Base-by-base conservation (phyloP, 1,140 invertebrate genomes). In the Lepidurus packardi region DNA sequence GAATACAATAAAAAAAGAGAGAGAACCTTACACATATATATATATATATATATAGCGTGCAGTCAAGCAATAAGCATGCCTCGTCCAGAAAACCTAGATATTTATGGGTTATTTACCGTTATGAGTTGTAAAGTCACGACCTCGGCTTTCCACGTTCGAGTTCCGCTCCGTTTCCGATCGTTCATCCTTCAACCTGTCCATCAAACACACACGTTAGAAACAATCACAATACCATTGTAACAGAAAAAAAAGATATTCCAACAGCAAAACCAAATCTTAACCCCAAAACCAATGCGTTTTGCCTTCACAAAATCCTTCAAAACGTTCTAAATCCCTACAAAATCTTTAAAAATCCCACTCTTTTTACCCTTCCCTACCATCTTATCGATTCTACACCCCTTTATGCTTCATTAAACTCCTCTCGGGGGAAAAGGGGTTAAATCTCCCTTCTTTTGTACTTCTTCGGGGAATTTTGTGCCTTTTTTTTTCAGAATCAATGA, bases 91-190 rank as follows among this genome's bases (percentile, higher is more conserved):
- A n/a, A 75, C n/a, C 41, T n/a, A 75, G 74, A 75, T 75, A 44
- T 75, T 75, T 44, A 73, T 25, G 53, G 53, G 53, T 65, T 65
- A 16, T 65, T 78, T 78, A 78, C 78, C 78, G 73, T 78, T 78
- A 74, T 78, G 78, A 78, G 34, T 74, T 44, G 73, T 44, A 73
- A 74, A 21, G 78, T 65, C 53, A 78, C 45, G 78, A 45, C 75
- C 78, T n/a, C 78, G 78, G 41, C 43, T 73, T 78, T 78, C 75
- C 73, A 45, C 44, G 73, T 78, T 73, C 47, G n/a, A 47, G n/a
- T 53, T 78, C n/a, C 75, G 74, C 42, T 78, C 78, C 73, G 78
- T 75, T 75, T 78, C 78, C 11, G 78, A 78, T 25, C 78, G 78
- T 47, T 78, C 78, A 74, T 78, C 78, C 44, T 78, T 78, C 78